Conservation (phyloP, 2,797 vertebrate genomes). For the Molossus alvarezi region DNA sequence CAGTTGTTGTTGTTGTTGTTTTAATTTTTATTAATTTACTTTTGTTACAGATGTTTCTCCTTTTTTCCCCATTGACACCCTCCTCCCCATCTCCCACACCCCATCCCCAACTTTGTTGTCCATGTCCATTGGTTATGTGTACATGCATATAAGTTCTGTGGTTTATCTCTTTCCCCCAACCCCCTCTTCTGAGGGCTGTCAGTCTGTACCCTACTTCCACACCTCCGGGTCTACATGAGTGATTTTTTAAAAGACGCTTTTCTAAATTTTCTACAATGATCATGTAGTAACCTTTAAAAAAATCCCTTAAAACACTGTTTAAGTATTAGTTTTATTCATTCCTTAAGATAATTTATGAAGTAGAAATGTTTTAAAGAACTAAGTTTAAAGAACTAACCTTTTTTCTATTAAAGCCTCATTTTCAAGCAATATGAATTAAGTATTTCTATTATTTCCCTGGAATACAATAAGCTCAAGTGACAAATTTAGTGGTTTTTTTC, state of each 20-base stretch:
- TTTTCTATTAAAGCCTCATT: conserved; percentile 33
- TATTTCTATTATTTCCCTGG: conserved; percentile 63
- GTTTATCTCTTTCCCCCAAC: no score
- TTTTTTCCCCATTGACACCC: no score
- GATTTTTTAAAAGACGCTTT: conserved; percentile 14
- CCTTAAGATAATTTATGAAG: conserved; percentile 30
- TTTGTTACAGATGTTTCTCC: no score
- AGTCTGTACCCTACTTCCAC: no score
- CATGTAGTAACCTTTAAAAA: neutral
- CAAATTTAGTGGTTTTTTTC: neutral
- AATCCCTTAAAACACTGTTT: conserved; percentile 49
- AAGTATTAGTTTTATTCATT: conserved; percentile 45
- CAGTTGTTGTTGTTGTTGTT: no score
- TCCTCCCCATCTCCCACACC: no score
- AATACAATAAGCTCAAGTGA: conserved; percentile 31
- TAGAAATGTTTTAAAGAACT: conserved; percentile 39
- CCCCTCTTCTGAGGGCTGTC: no score
- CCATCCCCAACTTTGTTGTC: no score
- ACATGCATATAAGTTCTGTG: no score
- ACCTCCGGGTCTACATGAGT: neutral
- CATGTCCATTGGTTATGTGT: no score
- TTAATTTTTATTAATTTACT: no score
- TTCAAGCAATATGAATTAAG: conserved; percentile 66
- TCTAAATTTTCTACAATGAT: conserved; percentile 55
- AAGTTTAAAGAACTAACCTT: conserved; percentile 20